Evolutionary conservation across 2,888 invertebrate species (phyloP).

Genomic region (Oxyteleia sp.): DNA sequence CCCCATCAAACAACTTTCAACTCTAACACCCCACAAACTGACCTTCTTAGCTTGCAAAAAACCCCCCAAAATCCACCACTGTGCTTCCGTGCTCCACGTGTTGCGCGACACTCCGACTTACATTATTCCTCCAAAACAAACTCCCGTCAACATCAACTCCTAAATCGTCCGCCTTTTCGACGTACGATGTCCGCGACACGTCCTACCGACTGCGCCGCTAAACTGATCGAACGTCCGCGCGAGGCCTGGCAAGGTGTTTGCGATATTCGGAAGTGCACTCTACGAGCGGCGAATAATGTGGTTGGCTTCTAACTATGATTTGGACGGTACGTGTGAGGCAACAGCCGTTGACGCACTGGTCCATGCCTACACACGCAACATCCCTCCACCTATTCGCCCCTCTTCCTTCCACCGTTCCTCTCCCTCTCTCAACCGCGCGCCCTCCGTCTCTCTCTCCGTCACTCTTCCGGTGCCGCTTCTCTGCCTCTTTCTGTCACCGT

Average conservation of each 20-base stretch:
- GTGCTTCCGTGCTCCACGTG: constrained; percentile 20
- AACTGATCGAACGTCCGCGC: constrained; percentile 4
- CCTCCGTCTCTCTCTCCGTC: constrained; percentile 71
- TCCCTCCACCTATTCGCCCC: constrained; percentile 84
- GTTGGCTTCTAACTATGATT: constrained; percentile 85
- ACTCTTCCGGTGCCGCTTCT: constrained; percentile 69
- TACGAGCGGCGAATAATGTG: constrained; percentile 60
- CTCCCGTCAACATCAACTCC: background rate
- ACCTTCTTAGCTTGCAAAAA: no score
- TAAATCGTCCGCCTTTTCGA: background rate
- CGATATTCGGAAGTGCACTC: constrained; percentile 49
- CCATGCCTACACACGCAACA: constrained; percentile 88
- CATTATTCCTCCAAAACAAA: constrained; percentile 21
- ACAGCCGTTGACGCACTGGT: constrained; percentile 88
- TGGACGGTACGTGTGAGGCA: constrained; percentile 87
- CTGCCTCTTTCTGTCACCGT: constrained; percentile 74
- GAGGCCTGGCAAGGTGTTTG: constrained; percentile 22
- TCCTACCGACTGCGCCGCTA: background rate
- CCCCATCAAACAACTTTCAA: background rate
- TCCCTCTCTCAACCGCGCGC: constrained; percentile 76
- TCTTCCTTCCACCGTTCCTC: constrained; percentile 79
- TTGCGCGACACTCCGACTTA: constrained; percentile 52
- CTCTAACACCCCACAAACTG: no score
- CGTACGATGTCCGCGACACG: background rate
- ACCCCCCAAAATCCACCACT: constrained; percentile 14